phyloP scores from a whole-genome alignment of 1,140 invertebrate species.

The Drosophila subpulchrella region DNA sequence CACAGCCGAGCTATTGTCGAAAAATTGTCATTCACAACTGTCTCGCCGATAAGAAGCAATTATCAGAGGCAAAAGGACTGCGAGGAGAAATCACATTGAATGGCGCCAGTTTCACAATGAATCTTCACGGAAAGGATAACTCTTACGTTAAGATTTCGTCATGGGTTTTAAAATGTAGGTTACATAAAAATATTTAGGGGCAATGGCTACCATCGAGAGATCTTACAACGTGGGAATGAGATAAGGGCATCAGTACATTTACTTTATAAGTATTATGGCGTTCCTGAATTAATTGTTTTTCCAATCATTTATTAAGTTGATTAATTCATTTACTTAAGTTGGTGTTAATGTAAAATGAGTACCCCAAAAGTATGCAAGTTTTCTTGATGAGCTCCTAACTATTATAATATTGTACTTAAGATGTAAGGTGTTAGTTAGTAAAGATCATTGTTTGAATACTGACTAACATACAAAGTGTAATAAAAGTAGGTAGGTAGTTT shows the following conservation, averaged over 20 bases:
- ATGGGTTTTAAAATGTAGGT: conserved; percentile 37
- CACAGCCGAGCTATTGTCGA: conserved; percentile 70
- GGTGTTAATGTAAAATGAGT: not conserved
- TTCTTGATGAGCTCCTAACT: not conserved
- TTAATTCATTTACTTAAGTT: not conserved
- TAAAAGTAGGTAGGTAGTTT: conserved; percentile 1
- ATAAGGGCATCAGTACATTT: not conserved
- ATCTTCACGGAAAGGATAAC: conserved; percentile 20
- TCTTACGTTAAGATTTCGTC: conserved; percentile 30
- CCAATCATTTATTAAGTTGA: not conserved
- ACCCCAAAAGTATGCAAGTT: conserved; percentile 6
- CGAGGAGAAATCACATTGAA: conserved; percentile 33
- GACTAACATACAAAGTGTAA: not conserved
- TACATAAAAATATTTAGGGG: conserved; percentile 46
- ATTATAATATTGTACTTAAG: not conserved
- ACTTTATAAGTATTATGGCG: not conserved
- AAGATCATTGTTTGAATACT: not conserved
- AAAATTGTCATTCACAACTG: conserved; percentile 69
- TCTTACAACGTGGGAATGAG: conserved; percentile 25
- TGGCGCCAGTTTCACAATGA: conserved; percentile 64
- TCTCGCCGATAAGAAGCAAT: conserved; percentile 53
- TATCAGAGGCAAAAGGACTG: conserved; percentile 45
- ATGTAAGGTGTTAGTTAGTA: too few relatives aligned
- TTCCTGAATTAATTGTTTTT: not conserved
- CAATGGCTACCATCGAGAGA: conserved; percentile 9